Conservation (phyloP, 2,113 vertebrate genomes). For the Laterallus jamaicensis region DNA sequence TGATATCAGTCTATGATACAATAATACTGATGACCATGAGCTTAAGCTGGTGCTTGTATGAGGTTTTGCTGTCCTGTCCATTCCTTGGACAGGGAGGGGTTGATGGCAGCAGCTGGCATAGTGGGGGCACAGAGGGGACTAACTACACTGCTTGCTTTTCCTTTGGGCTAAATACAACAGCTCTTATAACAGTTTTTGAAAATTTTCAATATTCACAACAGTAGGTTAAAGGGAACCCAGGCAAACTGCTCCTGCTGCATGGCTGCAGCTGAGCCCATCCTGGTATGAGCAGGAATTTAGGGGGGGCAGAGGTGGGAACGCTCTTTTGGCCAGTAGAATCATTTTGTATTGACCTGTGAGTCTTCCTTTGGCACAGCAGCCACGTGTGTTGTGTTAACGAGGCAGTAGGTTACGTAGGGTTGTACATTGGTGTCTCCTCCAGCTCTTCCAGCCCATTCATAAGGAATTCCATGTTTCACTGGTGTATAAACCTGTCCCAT, state of each 20-base stretch:
- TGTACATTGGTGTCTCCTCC: background rate
- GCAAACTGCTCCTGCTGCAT: background rate
- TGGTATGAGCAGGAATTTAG: background rate
- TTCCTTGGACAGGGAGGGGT: too few species aligned
- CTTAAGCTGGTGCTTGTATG: too few species aligned
- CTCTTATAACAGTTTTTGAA: too few species aligned
- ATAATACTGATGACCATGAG: too few species aligned
- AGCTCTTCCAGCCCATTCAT: background rate
- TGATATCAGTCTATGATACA: too few species aligned
- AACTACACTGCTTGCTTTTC: too few species aligned
- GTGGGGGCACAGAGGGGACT: too few species aligned
- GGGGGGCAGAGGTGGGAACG: background rate
- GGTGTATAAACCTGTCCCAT: background rate
- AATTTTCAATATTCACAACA: too few species aligned
- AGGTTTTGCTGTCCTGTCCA: too few species aligned
- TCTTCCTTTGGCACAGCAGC: background rate
- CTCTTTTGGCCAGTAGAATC: background rate
- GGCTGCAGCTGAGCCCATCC: background rate
- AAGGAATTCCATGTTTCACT: background rate
- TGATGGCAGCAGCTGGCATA: too few species aligned
- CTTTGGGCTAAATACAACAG: too few species aligned
- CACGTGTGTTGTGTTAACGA: rapidly evolving
- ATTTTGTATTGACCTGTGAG: rapidly evolving
- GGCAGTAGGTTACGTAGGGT: background rate
- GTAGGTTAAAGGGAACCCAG: background rate